A percentile compares a stretch with the other conserved stretches of the same genome.
Conservation (phyloP, 2,888 invertebrate genomes). For the Rhimphoctona megacephalus region DNA sequence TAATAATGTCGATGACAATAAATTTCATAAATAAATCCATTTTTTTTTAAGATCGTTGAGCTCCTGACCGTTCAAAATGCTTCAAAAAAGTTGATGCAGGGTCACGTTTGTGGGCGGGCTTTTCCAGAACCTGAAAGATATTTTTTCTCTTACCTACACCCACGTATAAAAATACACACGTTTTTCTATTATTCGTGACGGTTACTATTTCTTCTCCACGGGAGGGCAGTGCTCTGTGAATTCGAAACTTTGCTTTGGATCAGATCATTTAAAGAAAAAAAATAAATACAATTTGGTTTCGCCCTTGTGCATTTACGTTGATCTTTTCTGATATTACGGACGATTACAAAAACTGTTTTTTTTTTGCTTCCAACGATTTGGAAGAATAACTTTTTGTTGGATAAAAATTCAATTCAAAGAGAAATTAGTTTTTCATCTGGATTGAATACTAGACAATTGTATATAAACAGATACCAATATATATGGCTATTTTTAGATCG, state of each 20-base stretch:
- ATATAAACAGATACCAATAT: too few species aligned
- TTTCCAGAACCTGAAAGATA: neutral
- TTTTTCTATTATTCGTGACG: conserved; percentile 7
- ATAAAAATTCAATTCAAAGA: too few species aligned
- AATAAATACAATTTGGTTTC: neutral
- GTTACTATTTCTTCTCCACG: conserved; percentile 32
- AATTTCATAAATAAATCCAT: neutral
- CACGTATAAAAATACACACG: neutral
- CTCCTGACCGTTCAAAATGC: neutral
- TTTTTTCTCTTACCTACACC: neutral
- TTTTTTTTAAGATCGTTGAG: neutral
- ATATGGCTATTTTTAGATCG: too few species aligned
- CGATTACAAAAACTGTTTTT: neutral
- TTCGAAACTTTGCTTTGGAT: conserved; percentile 6
- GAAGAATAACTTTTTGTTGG: neutral
- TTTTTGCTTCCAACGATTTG: neutral
- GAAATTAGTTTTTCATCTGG: too few species aligned
- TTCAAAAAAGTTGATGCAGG: neutral
- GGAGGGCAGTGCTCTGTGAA: neutral
- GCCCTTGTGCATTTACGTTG: neutral
- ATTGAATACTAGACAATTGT: too few species aligned
- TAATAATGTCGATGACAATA: neutral
- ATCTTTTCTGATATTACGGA: neutral
- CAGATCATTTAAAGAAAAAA: neutral
- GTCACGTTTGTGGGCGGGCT: conserved; percentile 18